Percentiles rank a stretch among this genome's conserved stretches.
Evolutionary conservation across 2,888 invertebrate genomes (phyloP).

Genomic region (Drosophila meridionalis): DNA sequence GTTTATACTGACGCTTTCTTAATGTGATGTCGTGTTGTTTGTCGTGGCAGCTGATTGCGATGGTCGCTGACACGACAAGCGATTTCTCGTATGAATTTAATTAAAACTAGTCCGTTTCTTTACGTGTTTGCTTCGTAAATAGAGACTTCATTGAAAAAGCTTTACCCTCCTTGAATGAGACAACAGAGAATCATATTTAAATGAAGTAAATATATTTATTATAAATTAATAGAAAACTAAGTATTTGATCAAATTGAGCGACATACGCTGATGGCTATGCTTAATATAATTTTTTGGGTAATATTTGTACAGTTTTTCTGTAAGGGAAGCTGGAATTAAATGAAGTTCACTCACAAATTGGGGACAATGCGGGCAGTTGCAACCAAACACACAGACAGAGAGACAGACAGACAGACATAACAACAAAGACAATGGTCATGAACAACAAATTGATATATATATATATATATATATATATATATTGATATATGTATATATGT

Average conservation of each 20-base stretch:
- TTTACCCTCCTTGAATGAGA: not conserved
- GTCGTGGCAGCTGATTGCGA: conserved; percentile 52
- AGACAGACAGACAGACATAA: conserved; percentile 24
- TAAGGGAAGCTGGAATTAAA: conserved; percentile 18
- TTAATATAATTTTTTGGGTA: conserved; percentile 1
- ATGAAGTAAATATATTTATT: not conserved
- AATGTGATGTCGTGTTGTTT: conserved; percentile 65
- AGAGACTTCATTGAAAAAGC: conserved; percentile 51
- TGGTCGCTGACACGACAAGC: conserved; percentile 33
- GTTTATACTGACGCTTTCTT: conserved; percentile 30
- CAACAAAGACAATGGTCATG: conserved; percentile 52
- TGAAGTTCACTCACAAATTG: conserved; percentile 54
- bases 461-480: conserved; percentile 14
- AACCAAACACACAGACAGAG: conserved; percentile 18
- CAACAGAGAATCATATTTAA: not conserved
- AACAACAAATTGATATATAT: conserved; percentile 75
- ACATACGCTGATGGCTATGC: not conserved
- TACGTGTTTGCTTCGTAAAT: conserved; percentile 8
- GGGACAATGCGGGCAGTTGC: conserved; percentile 50
- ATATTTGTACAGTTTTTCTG: conserved; percentile 1
- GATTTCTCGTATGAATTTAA: conserved; percentile 50
- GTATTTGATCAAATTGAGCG: not conserved
- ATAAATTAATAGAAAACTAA: not conserved
- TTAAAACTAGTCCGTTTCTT: conserved; percentile 48
- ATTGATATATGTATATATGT: conserved; percentile 11